Conservation (phyloP, 2,113 vertebrate species). For the Pionites leucogaster region DNA sequence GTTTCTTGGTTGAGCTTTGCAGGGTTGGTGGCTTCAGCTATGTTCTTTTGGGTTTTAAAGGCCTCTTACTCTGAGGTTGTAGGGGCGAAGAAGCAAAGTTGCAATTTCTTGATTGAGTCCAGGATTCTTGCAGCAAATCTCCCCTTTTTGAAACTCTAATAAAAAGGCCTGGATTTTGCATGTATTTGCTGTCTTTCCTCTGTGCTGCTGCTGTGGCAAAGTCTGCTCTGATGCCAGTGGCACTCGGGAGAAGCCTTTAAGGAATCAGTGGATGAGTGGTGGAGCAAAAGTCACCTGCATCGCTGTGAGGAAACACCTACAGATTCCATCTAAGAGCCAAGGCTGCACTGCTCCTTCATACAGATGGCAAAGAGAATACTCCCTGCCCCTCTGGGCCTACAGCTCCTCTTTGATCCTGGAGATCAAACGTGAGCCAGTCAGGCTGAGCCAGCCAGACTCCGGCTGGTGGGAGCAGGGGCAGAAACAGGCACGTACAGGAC, state of each 20-base stretch:
- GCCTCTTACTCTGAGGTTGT: background rate
- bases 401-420: background rate
- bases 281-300: fast-evolving
- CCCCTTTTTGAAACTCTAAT: background rate
- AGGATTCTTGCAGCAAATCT: background rate
- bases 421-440: background rate
- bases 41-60: background rate
- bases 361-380: background rate
- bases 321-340: background rate
- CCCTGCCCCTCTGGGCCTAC: background rate
- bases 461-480: background rate
- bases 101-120: background rate
- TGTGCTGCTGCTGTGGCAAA: background rate
- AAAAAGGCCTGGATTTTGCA: background rate
- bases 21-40: background rate
- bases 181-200: background rate
- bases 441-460: background rate
- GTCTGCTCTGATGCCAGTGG: background rate
- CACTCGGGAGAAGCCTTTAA: background rate
- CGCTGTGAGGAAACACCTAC: background rate
- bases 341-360: background rate
- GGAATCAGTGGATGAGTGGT: background rate
- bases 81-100: background rate
- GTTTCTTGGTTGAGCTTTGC: conserved; percentile 14
- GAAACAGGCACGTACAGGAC: background rate